These are phyloP conservation scores for Globicephala melas DNA, from an alignment of 2,113 vertebrate species.

Conservation along the genomic window DNA sequence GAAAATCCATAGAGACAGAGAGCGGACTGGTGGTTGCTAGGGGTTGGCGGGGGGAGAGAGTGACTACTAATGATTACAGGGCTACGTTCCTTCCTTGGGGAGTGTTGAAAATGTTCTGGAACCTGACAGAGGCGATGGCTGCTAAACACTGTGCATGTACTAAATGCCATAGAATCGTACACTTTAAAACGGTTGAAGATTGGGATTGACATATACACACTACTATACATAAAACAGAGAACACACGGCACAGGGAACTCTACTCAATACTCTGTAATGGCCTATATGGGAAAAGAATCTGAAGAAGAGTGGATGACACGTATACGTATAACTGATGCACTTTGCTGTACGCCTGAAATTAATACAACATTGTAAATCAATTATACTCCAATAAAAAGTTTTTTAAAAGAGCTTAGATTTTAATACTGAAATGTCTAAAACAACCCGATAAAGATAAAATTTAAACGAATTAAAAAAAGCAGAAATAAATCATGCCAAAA, in stretches of 20 bases:
- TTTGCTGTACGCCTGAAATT: not conserved
- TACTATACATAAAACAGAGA: not conserved
- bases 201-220: not conserved
- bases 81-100: not conserved
- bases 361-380: not conserved
- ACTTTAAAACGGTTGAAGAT: not conserved
- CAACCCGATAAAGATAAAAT: slow-evolving; percentile 13
- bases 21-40: not conserved
- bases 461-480: slow-evolving; percentile 37
- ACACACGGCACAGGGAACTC: too few relatives aligned
- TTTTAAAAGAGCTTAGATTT: not conserved
- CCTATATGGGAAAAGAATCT: too few relatives aligned
- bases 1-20: not conserved
- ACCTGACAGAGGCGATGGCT: accelerated
- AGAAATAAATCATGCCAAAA: not conserved
- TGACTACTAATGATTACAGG: not conserved
- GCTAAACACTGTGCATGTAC: accelerated
- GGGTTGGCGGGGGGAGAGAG: not conserved
- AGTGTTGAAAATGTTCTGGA: not conserved
- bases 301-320: too few relatives aligned
- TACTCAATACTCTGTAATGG: too few relatives aligned
- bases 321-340: not conserved
- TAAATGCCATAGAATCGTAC: accelerated
- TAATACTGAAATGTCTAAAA: slow-evolving; percentile 41
- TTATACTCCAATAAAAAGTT: not conserved